These are phyloP conservation scores for Dexiosoma caninum DNA, from an alignment of 2,888 invertebrate genomes.

Conservation along the genomic window DNA sequence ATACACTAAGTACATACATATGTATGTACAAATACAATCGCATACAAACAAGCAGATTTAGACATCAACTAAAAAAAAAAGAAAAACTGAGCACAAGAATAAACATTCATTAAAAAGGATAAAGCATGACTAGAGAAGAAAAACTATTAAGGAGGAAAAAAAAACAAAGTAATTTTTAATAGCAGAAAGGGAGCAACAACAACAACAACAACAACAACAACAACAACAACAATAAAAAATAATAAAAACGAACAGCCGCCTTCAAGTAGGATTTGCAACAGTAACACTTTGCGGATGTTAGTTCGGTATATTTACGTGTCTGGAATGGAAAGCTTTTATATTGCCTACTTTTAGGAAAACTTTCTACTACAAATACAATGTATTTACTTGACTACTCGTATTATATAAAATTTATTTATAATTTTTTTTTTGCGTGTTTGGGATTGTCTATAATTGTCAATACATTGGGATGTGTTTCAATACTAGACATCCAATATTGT, in stretches of 20 bases:
- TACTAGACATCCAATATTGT: too few species aligned
- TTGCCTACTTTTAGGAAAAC: conserved; percentile 39
- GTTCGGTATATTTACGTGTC: not conserved
- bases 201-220: not conserved
- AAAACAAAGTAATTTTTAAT: conserved; percentile 38
- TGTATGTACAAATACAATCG: conserved; percentile 23
- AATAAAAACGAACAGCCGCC: not conserved
- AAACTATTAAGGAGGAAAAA: not conserved
- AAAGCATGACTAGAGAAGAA: not conserved
- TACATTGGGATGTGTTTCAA: too few species aligned
- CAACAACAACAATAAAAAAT: not conserved
- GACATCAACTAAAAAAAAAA: not conserved
- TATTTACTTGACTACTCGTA: too few species aligned
- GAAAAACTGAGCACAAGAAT: conserved; percentile 13
- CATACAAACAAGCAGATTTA: not conserved
- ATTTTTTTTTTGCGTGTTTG: too few species aligned
- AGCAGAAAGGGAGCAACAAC: not conserved
- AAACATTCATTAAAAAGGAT: conserved; percentile 34
- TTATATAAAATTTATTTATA: too few species aligned
- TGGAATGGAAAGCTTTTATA: not conserved
- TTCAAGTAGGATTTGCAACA: not conserved
- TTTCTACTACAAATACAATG: too few species aligned
- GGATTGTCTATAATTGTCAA: too few species aligned
- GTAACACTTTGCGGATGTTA: not conserved
- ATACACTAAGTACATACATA: not conserved